A percentile compares a stretch with the other conserved stretches of the same genome.
Conservation (phyloP, 2,888 invertebrate species). For the Spodoptera exigua region DNA sequence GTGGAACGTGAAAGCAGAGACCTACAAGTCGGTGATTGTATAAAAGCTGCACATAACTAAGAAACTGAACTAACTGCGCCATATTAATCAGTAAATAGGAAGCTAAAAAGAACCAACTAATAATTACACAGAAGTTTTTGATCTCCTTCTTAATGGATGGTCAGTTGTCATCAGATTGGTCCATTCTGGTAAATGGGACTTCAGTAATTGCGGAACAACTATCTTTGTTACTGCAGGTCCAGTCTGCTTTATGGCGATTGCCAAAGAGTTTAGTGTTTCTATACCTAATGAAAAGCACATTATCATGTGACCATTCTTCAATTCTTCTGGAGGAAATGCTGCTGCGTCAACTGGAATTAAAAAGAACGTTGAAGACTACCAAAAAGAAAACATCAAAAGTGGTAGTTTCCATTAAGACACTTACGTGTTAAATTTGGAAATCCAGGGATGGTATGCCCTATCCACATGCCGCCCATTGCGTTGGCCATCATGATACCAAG, state of each 20-base stretch:
- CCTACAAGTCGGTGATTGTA: too few relatives aligned
- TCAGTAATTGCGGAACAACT: conserved; percentile 58
- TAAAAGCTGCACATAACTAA: too few relatives aligned
- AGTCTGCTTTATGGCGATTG: conserved; percentile 52
- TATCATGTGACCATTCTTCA: conserved; percentile 70
- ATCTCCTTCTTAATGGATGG: neutral
- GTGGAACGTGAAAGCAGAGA: too few relatives aligned
- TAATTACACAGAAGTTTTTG: conserved; percentile 32
- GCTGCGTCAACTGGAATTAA: conserved; percentile 56
- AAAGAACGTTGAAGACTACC: neutral
- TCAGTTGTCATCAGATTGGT: conserved; percentile 6
- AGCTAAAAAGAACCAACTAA: neutral
- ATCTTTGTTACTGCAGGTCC: conserved; percentile 57
- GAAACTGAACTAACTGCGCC: too few relatives aligned
- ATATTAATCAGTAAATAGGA: too few relatives aligned
- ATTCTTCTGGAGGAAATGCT: conserved; percentile 64
- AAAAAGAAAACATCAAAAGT: conserved; percentile 7
- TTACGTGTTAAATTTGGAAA: conserved; percentile 88
- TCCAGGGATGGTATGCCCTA: conserved; percentile 96
- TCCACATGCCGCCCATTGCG: conserved; percentile 93
- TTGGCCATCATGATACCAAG: conserved; percentile 87
- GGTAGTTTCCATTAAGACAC: too few relatives aligned
- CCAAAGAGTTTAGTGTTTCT: conserved; percentile 64
- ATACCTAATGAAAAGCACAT: conserved; percentile 69
- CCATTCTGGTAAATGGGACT: conserved; percentile 51